These are phyloP conservation scores for Mormyrops boulengeri DNA, from an alignment of 2,797 vertebrate species.

Conservation along the genomic window DNA sequence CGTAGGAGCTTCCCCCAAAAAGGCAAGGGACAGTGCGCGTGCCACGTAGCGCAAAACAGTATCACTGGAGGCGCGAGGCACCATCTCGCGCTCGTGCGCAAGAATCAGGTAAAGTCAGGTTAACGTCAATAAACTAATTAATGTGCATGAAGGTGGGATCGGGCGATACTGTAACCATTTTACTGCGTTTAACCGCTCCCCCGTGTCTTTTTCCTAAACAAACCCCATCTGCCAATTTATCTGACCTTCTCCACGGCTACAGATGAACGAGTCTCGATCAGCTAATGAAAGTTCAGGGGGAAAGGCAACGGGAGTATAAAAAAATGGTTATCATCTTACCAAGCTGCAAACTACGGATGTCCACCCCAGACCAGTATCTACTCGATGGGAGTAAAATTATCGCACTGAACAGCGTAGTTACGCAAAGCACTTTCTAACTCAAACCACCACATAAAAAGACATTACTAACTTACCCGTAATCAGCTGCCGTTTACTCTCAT, in stretches of 20 bases:
- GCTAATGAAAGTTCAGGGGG: not conserved
- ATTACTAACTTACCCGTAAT: constrained; percentile 71
- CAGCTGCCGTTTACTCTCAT: constrained; percentile 77
- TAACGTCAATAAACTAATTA: not conserved
- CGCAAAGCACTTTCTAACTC: not conserved
- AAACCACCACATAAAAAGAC: not conserved
- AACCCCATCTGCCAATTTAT: not conserved
- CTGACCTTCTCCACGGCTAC: not conserved
- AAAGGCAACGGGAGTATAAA: not conserved
- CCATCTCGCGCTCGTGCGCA: not conserved
- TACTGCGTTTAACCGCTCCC: not conserved
- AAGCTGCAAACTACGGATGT: not conserved
- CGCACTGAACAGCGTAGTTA: not conserved
- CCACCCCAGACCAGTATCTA: not conserved
- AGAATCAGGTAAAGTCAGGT: not conserved
- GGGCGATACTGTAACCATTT: not conserved
- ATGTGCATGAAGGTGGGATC: not conserved
- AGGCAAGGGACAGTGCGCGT: not conserved
- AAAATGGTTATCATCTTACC: not conserved
- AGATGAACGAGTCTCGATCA: not conserved
- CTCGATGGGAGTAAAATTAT: not conserved
- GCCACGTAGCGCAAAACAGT: constrained; percentile 12
- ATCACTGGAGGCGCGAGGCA: not conserved
- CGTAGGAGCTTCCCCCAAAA: not conserved
- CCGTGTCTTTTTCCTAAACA: not conserved